Evolutionary conservation across 2,113 vertebrate species (phyloP).

Genomic region (Triplophysa tibetana): DNA sequence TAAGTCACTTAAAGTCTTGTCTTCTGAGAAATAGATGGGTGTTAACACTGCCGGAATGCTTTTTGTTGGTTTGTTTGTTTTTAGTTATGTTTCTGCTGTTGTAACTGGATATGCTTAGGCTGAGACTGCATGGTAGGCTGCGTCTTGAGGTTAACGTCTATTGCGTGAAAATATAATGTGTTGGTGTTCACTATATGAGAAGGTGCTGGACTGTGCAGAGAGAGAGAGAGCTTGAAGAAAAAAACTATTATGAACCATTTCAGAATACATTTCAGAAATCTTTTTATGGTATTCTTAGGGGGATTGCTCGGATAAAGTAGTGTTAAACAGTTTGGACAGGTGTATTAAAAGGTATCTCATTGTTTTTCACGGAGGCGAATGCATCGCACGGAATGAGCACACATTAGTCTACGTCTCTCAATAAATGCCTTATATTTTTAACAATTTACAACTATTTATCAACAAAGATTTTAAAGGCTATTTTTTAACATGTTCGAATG

Average conservation of each 20-base stretch:
- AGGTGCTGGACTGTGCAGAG: too few species aligned
- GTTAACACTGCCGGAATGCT: constrained; percentile 19
- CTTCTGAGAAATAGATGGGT: constrained; percentile 52
- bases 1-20: constrained; percentile 62
- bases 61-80: background rate
- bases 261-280: too few species aligned
- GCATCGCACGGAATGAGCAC: background rate
- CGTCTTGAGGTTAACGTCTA: background rate
- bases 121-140: background rate
- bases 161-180: background rate
- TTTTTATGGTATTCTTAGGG: too few species aligned
- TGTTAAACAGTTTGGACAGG: too few species aligned
- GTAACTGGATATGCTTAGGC: background rate
- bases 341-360: too few species aligned
- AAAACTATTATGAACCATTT: too few species aligned
- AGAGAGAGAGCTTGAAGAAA: too few species aligned
- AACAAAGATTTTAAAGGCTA: background rate
- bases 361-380: background rate
- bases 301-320: too few species aligned
- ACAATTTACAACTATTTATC: background rate
- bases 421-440: background rate
- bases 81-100: background rate
- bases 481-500: too few species aligned
- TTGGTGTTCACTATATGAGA: background rate
- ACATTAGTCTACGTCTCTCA: background rate